Evolutionary conservation across 2,888 invertebrate genomes (phyloP).

Genomic region (Sphecodes monilicornis): DNA sequence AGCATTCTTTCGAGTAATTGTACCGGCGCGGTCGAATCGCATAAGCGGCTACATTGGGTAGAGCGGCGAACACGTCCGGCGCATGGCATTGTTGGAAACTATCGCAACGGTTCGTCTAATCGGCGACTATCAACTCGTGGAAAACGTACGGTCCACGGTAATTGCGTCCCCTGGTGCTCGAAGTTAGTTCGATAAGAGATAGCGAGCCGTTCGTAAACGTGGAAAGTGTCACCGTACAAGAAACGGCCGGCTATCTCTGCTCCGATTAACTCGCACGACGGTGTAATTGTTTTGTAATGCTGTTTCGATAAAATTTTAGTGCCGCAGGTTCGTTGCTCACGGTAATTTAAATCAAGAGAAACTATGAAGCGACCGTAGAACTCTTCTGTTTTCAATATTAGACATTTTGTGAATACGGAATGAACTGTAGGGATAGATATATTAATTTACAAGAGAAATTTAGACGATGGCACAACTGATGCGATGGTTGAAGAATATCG

Average conservation of each 20-base stretch:
- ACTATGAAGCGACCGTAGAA: neutral
- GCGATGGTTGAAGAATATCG: neutral
- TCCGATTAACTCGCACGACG: slow-evolving; percentile 16
- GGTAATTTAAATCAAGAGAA: neutral
- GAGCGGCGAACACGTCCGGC: neutral
- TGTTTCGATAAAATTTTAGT: neutral
- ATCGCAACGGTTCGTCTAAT: slow-evolving; percentile 20
- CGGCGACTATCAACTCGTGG: slow-evolving; percentile 15
- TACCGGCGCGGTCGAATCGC: neutral
- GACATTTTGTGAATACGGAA: neutral
- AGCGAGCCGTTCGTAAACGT: slow-evolving; percentile 15
- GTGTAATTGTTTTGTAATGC: slow-evolving; percentile 24
- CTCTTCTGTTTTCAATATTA: neutral
- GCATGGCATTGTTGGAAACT: slow-evolving; percentile 7
- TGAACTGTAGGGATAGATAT: neutral
- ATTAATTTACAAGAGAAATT: neutral
- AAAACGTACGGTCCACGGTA: slow-evolving; percentile 30
- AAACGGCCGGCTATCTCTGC: slow-evolving; percentile 3
- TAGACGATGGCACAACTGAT: neutral
- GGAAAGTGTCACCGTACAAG: neutral
- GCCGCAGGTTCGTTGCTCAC: neutral
- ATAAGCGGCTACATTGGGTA: neutral
- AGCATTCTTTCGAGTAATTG: neutral
- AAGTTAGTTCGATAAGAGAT: slow-evolving; percentile 23
- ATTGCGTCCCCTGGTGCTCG: slow-evolving; percentile 27